These are phyloP conservation scores for Yponomeuta cagnagella DNA, from an alignment of 2,888 invertebrate species.

Conservation along the genomic window DNA sequence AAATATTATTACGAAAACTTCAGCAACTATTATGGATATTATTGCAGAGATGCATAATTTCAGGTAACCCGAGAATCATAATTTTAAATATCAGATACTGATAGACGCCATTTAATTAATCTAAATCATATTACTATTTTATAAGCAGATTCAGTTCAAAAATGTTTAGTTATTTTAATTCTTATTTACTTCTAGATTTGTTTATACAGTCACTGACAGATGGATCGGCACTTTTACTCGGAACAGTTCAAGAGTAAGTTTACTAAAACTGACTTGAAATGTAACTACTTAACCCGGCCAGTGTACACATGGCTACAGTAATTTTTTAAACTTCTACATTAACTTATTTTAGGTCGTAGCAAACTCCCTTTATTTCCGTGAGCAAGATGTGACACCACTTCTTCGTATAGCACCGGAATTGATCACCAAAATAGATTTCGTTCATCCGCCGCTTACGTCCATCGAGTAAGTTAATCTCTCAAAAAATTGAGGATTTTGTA, in stretches of 20 bases:
- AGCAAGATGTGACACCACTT: constrained; percentile 45
- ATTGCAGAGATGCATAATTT: constrained; percentile 46
- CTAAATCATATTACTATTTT: too few relatives aligned
- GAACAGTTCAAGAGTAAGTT: constrained; percentile 39
- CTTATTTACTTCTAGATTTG: constrained; percentile 33
- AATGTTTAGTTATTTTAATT: background rate
- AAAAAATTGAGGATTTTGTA: background rate
- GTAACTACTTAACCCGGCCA: too few relatives aligned
- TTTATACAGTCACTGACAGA: constrained; percentile 39
- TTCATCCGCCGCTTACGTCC: constrained; percentile 32
- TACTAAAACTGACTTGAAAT: too few relatives aligned
- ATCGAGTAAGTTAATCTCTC: constrained; percentile 44
- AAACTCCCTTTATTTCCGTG: constrained; percentile 38
- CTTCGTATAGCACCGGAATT: constrained; percentile 28
- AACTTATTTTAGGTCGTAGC: constrained; percentile 32
- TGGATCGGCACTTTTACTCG: constrained; percentile 41
- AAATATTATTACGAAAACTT: constrained; percentile 31
- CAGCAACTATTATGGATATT: constrained; percentile 30
- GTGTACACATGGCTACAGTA: too few relatives aligned
- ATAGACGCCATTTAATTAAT: too few relatives aligned
- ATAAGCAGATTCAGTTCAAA: too few relatives aligned
- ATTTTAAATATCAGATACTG: background rate
- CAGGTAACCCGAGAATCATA: constrained; percentile 28
- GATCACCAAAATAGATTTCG: constrained; percentile 29
- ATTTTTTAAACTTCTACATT: too few relatives aligned